Evolutionary conservation across 2,888 invertebrate species (phyloP), one percentile per base, ranked within the genome.

Genomic region (Perithous albicinctus): DNA sequence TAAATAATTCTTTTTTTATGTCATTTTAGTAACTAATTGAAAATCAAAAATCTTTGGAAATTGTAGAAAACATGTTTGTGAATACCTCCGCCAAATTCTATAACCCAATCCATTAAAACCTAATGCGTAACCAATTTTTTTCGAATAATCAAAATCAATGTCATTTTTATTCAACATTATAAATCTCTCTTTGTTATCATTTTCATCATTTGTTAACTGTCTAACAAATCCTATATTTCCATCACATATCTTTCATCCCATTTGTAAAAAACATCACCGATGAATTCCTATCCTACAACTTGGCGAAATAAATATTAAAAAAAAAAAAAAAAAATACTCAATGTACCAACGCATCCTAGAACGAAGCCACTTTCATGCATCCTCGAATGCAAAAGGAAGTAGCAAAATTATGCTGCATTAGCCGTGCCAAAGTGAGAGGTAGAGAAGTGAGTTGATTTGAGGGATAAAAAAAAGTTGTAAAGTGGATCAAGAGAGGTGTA

Each of bases 401-500:
- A 38, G 38, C 10, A n/a, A 18, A 41, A 63, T 61, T 61, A 35
- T 35, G 35, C 12, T 8, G n/a, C 56, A 56, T 56, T 61, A 61
- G 35, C n/a, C n/a, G 10, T 18, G 38, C 6, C 15, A 35, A 61
- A 61, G 61, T 61, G 61, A 61, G 61, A 61, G 35, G 35, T 38
- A 18, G 7, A 23, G 15, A 61, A 61, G 38, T 41, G 38, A 23
- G 12, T 38, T 15, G 41, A 63, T 38, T 63, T 12, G 35, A 61
- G 18, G n/a, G 20, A 64, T 29, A 7, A 64, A 64, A 51, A 67
- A 67, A 51, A 35, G 18, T 32, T 35, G 67, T 38, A 67, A 67
- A 67, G 67, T 67, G 67, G 67, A 67, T 35, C 67, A 67, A 35
- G 48, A 35, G 48, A 29, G 67, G 26, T 51, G 51, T 51, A 35